These are phyloP conservation scores for Atractosteus spatula DNA, from an alignment of 2,113 vertebrate genomes.

Conservation along the genomic window DNA sequence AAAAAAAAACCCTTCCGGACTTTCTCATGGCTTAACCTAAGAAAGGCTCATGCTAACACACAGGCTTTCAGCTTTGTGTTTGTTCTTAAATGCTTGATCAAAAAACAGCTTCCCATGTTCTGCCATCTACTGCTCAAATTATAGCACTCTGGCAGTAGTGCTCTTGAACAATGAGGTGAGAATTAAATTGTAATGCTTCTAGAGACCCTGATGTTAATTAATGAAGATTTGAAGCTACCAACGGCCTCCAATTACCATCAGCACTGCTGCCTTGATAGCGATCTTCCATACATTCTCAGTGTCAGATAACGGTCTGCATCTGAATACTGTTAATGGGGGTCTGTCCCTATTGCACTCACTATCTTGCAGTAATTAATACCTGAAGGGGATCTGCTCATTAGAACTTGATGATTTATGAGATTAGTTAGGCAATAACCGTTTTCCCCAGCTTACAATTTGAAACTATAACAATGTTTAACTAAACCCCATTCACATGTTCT, in stretches of 20 bases:
- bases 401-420: neutral
- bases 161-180: too few species aligned
- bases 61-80: too few species aligned
- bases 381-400: neutral
- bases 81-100: too few species aligned
- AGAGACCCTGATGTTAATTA: neutral
- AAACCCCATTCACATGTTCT: too few species aligned
- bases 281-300: neutral
- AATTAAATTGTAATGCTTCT: too few species aligned
- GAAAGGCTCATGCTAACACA: too few species aligned
- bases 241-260: neutral
- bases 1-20: too few species aligned
- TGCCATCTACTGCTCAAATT: too few species aligned
- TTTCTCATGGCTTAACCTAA: too few species aligned
- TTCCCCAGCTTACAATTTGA: neutral
- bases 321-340: neutral
- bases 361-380: neutral
- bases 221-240: neutral
- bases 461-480: too few species aligned
- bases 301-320: neutral
- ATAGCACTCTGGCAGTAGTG: too few species aligned
- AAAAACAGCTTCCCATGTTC: too few species aligned
- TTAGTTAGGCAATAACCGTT: neutral
- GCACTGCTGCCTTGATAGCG: neutral
- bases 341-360: neutral